These are phyloP conservation scores for Actinostola sp. DNA, from an alignment of 92 coral and sea anemone species.

Conservation along the genomic window DNA sequence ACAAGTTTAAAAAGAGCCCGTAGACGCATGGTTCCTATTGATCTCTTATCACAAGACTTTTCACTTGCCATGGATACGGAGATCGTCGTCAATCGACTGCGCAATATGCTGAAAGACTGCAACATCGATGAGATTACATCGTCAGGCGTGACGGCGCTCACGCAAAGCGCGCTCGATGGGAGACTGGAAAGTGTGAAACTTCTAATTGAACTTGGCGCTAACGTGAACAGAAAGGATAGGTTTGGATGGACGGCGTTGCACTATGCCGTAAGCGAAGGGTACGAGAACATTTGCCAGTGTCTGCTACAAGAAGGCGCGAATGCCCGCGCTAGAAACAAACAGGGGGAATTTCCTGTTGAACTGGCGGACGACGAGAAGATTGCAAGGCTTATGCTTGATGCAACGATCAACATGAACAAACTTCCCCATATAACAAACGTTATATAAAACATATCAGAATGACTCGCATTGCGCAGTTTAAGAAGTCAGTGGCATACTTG, in stretches of 20 bases:
- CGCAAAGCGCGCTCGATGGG: constrained; percentile 95
- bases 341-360: constrained; percentile 89
- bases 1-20: too few species aligned
- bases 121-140: constrained; percentile 86
- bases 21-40: constrained; percentile 56
- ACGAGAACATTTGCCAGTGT: constrained; percentile 80
- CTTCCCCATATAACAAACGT: too few species aligned
- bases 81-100: constrained; percentile 56
- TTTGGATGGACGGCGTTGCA: constrained; percentile 94
- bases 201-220: constrained; percentile 86
- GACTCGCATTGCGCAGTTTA: too few species aligned
- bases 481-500: too few species aligned
- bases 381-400: constrained; percentile 67
- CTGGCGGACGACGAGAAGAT: constrained; percentile 84
- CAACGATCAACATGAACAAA: constrained; percentile 33
- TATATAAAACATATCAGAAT: too few species aligned
- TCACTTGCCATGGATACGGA: constrained; percentile 63
- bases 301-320: constrained; percentile 86
- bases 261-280: constrained; percentile 96
- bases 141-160: constrained; percentile 90
- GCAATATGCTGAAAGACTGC: constrained; percentile 70
- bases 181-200: constrained; percentile 78
- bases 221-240: constrained; percentile 81
- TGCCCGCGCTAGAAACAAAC: constrained; percentile 73
- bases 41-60: constrained; percentile 64